Conservation (phyloP, 2,888 invertebrate genomes). For the Brachypterus glaber region DNA sequence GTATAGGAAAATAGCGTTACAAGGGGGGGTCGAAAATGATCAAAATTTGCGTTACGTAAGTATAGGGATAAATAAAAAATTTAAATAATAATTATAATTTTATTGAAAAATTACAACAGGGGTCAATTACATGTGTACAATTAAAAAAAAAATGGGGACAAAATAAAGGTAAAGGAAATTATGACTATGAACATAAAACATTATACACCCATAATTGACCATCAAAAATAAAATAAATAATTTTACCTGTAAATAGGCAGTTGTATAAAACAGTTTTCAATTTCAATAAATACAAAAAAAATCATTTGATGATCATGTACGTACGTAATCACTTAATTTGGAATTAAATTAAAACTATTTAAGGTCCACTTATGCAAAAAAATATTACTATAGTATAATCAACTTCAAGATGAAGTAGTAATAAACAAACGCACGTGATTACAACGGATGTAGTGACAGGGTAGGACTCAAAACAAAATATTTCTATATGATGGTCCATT, state of each 20-base stretch:
- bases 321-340: constrained; percentile 10
- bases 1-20: no score
- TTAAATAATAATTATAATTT: constrained; percentile 11
- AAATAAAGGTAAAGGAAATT: constrained; percentile 20
- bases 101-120: constrained; percentile 28
- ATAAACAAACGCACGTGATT: no score
- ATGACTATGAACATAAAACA: constrained; percentile 15
- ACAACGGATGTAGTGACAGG: no score
- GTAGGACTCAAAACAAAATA: no score
- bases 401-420: no score
- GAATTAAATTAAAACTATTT: constrained; percentile 12
- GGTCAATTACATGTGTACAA: constrained; percentile 35
- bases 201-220: constrained; percentile 34
- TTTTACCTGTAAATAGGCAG: constrained; percentile 21
- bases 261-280: constrained; percentile 26
- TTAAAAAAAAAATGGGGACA: constrained; percentile 17
- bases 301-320: constrained; percentile 10
- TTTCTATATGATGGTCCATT: no score
- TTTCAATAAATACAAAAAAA: constrained; percentile 18
- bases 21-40: no score
- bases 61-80: no score
- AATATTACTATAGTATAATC: no score
- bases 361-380: no score
- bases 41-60: no score
- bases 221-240: constrained; percentile 30